These are phyloP conservation scores for Eristalis intricaria DNA, from an alignment of 2,888 invertebrate genomes.

Conservation along the genomic window DNA sequence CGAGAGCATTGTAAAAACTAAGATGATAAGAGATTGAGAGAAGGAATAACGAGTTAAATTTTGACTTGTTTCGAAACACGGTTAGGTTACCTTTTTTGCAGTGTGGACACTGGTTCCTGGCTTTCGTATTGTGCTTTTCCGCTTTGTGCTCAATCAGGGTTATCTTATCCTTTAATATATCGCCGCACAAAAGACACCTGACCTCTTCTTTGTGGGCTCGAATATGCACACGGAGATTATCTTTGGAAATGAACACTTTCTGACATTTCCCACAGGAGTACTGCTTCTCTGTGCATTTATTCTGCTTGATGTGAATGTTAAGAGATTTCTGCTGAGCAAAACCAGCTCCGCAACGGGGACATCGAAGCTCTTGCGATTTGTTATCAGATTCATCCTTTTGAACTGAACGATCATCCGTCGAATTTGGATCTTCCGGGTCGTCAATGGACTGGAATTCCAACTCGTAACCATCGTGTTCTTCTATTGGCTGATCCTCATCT, in stretches of 20 bases:
- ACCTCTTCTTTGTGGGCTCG: constrained; percentile 74
- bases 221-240: constrained; percentile 83
- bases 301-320: constrained; percentile 78
- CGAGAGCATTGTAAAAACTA: constrained; percentile 83
- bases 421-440: constrained; percentile 57
- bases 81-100: constrained; percentile 76
- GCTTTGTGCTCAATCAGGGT: constrained; percentile 82
- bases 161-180: constrained; percentile 81
- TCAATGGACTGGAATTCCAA: constrained; percentile 79
- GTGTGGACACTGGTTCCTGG: constrained; percentile 82
- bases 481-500: background rate
- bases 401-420: background rate
- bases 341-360: constrained; percentile 79
- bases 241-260: constrained; percentile 83
- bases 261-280: constrained; percentile 81
- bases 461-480: background rate
- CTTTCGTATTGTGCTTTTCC: constrained; percentile 80
- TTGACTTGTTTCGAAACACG: background rate
- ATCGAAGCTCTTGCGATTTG: constrained; percentile 73
- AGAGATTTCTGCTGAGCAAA: constrained; percentile 78
- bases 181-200: constrained; percentile 79
- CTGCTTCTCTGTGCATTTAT: constrained; percentile 81
- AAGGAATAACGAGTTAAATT: background rate
- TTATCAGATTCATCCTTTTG: background rate
- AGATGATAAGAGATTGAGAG: no score